Evolutionary conservation across 2,888 invertebrate genomes (phyloP), one percentile per base, ranked within the genome.

Genomic region (Auanema sp.): DNA sequence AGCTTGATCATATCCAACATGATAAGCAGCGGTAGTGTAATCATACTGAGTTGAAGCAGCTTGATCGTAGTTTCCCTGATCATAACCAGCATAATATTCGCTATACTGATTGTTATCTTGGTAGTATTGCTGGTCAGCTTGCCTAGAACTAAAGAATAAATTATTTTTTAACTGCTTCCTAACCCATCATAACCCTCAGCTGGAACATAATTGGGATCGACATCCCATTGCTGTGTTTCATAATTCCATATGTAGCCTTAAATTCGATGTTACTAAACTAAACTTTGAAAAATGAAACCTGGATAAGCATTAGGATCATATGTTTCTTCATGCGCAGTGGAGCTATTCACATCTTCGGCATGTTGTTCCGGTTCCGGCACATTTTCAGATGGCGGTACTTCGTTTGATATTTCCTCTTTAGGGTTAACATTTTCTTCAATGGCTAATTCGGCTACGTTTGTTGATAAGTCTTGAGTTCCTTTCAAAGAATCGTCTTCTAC

Each of bases 171-270:
- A 24, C 4, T 53, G n/a, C 24, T 11, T 41, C 23, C 59, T 51
- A 24, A 52, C 11, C 43, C 24, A n/a, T 25, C 18, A 5, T 58
- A 16, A 18, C 40, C 61, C n/a, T 61, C 41, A 21, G 49, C 50
- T 18, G 73, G 70, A 24, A 63, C 68, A 47, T 72, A 73, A 58
- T 69, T 71, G 23, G 69, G 69, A 58, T 73, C 73, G 24, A 67
- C 68, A 33, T 74, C 73, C 73, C 73, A 76, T 60, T 72, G 61
- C 40, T 76, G 73, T 6, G 66, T 68, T 1, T 73, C 76, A 51
- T 71, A 74, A 56, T 76, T 74, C 73, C 73, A 76, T 14, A 72
- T 66, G 66, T 76, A 76, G 1, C 76, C 76, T 66, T 47, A 47
- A 47, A 47, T 47, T 21, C 16, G 4, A 47, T 21, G 47, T 3